Conservation (phyloP, 2,888 invertebrate species). For the Hirtodrosophila duncani region DNA sequence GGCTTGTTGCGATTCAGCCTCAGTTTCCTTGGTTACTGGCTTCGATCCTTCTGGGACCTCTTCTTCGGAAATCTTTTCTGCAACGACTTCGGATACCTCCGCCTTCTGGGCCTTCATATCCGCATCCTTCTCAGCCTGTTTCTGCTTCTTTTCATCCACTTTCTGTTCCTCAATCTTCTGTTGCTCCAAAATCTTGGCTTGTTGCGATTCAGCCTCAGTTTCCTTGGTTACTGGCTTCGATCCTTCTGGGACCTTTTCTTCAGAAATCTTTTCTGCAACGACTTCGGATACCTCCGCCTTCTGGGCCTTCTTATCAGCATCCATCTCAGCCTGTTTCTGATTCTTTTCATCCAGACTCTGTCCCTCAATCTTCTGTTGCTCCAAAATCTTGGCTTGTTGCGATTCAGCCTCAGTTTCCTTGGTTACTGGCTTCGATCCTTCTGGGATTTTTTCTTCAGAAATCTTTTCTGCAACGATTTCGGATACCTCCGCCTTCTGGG, state of each 20-base stretch:
- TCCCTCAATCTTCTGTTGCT: constrained; percentile 11
- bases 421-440: too few relatives aligned
- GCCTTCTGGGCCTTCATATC: not conserved
- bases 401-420: too few relatives aligned
- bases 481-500: too few relatives aligned
- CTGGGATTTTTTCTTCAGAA: constrained; percentile 14
- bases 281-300: constrained; percentile 16
- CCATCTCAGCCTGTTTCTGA: constrained; percentile 1
- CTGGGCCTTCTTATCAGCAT: constrained; percentile 1
- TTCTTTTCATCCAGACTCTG: constrained; percentile 24
- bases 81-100: constrained; percentile 13
- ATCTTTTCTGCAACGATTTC: constrained; percentile 1
- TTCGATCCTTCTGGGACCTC: too few relatives aligned
- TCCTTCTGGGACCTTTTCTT: constrained; percentile 10
- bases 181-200: constrained; percentile 3
- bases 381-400: constrained; percentile 7
- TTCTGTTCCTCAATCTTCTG: constrained; percentile 3
- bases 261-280: constrained; percentile 2
- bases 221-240: constrained; percentile 2
- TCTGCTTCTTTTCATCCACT: not conserved
- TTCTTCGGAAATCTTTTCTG: constrained; percentile 16
- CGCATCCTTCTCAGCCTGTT: constrained; percentile 2
- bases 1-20: constrained; percentile 27
- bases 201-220: not conserved
- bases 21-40: too few relatives aligned